Conservation (phyloP, 2,797 vertebrate species). For the Nannoperca australis region DNA sequence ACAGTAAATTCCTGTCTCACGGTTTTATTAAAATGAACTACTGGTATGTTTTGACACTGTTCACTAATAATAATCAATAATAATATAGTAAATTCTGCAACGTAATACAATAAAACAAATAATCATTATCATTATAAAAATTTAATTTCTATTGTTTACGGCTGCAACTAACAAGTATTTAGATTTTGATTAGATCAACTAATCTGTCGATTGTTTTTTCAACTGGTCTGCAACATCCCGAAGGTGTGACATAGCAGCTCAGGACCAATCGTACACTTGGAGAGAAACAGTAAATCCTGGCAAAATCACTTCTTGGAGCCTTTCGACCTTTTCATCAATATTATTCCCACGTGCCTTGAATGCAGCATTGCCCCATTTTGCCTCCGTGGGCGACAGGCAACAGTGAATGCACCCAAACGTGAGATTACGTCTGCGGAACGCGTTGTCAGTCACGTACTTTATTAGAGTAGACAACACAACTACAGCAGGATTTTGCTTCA, state of each 20-base stretch:
- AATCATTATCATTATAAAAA: not conserved
- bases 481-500: not conserved
- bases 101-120: not conserved
- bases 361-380: slow-evolving; percentile 64
- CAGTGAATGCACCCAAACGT: slow-evolving; percentile 35
- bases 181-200: not conserved
- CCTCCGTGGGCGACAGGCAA: slow-evolving; percentile 33
- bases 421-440: slow-evolving; percentile 47
- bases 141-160: not conserved
- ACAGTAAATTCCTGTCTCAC: not conserved
- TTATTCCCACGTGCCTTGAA: slow-evolving; percentile 50
- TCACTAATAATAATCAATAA: not conserved
- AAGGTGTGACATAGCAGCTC: not conserved
- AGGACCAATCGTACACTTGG: not conserved
- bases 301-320: not conserved
- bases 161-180: not conserved
- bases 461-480: slow-evolving; percentile 22
- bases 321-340: not conserved
- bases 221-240: not conserved
- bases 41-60: not conserved
- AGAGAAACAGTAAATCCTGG: not conserved
- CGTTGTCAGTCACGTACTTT: slow-evolving; percentile 34
- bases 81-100: not conserved
- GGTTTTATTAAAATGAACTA: not conserved
- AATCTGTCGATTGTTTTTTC: not conserved